Evolutionary conservation across 1,140 invertebrate species (phyloP), one percentile per base, ranked within the genome.

Genomic region (Hypsibius dujardini): DNA sequence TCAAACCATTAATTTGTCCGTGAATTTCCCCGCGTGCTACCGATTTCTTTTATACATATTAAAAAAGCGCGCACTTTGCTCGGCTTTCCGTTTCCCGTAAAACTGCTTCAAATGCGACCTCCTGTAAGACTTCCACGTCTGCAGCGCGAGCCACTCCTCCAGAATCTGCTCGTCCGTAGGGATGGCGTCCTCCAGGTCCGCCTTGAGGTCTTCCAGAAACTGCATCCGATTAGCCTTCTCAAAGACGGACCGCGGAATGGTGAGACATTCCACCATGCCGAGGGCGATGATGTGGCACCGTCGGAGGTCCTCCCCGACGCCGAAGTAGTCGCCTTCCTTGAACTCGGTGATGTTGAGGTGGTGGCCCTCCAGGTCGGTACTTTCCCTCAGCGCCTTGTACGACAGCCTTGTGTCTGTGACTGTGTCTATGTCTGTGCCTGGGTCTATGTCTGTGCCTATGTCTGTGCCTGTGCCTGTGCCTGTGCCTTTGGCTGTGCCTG

Each of bases 161-260:
- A 42, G 3, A 14, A 67, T 67, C 3, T 14, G 7, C 7, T 67
- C 62, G 42, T 67, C 62, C 62, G 62, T 14, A 67, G 62, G 62
- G 3, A 67, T 67, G 62, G 62, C 62, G 42, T 67, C 62, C 62
- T 67, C 62, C 62, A 67, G 42, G 42, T 67, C 62, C 62, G 62
- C 62, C 42, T 67, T 67, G 12, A 67, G 42, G 7, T 67, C 62
- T 42, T 67, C 62, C 7, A 67, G 42, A 42, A 67, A 67, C 42
- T 67, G 62, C 42, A 67, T 3, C 62, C 62, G 7, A 3, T 14
- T 67, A 42, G 62, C 62, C 42, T 67, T 67, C 62, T 67, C 62
- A 42, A 67, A 67, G 12, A 67, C 62, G 7, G 62, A 67, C 7
- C 42, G 62, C 62, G 62, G 62, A 14, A 67, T 67, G 42, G 62